Conservation (phyloP, 2,113 vertebrate species). For the Syngnathus typhle region DNA sequence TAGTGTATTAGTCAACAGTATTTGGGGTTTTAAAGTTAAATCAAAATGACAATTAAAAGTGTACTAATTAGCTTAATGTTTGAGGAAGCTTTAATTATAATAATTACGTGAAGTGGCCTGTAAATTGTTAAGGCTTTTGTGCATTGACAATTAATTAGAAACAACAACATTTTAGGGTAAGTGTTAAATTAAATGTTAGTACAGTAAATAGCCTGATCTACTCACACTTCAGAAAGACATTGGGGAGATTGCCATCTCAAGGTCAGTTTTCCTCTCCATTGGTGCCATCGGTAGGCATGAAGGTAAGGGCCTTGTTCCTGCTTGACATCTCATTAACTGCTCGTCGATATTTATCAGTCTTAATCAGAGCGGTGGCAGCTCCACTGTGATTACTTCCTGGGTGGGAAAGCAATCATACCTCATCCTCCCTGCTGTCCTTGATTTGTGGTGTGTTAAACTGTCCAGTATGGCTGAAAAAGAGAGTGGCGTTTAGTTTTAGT, state of each 20-base stretch:
- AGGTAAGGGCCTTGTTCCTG: slow-evolving; percentile 55
- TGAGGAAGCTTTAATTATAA: background rate
- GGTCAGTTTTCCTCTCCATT: slow-evolving; percentile 49
- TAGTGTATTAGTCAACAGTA: no score
- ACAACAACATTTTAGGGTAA: background rate
- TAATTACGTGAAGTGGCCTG: background rate
- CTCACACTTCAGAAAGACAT: slow-evolving; percentile 36
- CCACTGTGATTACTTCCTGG: slow-evolving; percentile 68
- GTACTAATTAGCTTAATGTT: background rate
- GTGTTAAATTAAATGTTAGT: no score
- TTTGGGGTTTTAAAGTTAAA: background rate
- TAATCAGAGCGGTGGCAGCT: slow-evolving; percentile 70
- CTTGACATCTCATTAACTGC: slow-evolving; percentile 73
- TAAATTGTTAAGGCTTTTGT: background rate
- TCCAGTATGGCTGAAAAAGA: slow-evolving; percentile 28
- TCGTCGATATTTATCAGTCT: slow-evolving; percentile 76
- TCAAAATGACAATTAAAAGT: background rate
- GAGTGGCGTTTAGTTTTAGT: slow-evolving; percentile 3
- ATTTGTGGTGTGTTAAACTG: slow-evolving; percentile 49
- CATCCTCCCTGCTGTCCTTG: slow-evolving; percentile 67
- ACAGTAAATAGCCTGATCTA: background rate
- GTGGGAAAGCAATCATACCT: slow-evolving; percentile 66
- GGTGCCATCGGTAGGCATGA: slow-evolving; percentile 50
- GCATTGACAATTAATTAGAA: background rate
- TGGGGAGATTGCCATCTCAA: slow-evolving; percentile 48